Conservation (phyloP, 2,888 invertebrate species). For the Hypomecis atomaria region DNA sequence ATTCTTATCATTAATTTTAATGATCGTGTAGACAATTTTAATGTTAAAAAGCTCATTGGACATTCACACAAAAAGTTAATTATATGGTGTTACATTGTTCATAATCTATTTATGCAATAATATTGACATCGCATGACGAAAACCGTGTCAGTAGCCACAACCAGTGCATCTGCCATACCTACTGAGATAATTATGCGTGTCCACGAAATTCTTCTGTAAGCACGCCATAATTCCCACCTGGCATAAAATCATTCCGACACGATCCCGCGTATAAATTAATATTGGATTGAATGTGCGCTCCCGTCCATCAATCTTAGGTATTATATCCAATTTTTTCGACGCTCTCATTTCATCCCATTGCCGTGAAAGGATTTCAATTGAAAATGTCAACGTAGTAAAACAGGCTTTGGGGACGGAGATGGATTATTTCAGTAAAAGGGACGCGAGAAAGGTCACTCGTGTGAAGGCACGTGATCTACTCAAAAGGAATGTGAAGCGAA, state of each 20-base stretch:
- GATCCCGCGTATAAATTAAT: slow-evolving; percentile 52
- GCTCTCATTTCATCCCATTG: slow-evolving; percentile 52
- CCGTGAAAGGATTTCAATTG: slow-evolving; percentile 56
- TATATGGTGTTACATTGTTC: too few species aligned
- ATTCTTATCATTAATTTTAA: too few species aligned
- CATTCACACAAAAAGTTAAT: too few species aligned
- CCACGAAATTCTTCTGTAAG: slow-evolving; percentile 1
- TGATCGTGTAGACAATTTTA: too few species aligned
- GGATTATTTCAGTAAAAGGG: slow-evolving; percentile 48
- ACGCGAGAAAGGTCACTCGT: slow-evolving; percentile 38
- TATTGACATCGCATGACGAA: too few species aligned
- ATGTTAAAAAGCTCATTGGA: too few species aligned
- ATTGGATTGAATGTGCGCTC: slow-evolving; percentile 55
- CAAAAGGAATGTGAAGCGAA: slow-evolving; percentile 30
- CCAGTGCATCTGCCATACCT: too few species aligned
- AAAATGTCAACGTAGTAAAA: slow-evolving; percentile 55
- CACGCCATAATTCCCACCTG: slow-evolving; percentile 17
- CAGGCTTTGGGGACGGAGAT: slow-evolving; percentile 49
- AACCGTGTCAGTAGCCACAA: too few species aligned
- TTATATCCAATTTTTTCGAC: slow-evolving; percentile 61
- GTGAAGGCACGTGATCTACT: slow-evolving; percentile 35
- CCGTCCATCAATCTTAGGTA: slow-evolving; percentile 57
- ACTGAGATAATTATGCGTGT: neutral
- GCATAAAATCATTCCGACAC: slow-evolving; percentile 36
- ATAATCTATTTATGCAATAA: too few species aligned